These are phyloP conservation scores for Psilopsiagon aymara DNA, from an alignment of 2,113 vertebrate species.

Conservation along the genomic window DNA sequence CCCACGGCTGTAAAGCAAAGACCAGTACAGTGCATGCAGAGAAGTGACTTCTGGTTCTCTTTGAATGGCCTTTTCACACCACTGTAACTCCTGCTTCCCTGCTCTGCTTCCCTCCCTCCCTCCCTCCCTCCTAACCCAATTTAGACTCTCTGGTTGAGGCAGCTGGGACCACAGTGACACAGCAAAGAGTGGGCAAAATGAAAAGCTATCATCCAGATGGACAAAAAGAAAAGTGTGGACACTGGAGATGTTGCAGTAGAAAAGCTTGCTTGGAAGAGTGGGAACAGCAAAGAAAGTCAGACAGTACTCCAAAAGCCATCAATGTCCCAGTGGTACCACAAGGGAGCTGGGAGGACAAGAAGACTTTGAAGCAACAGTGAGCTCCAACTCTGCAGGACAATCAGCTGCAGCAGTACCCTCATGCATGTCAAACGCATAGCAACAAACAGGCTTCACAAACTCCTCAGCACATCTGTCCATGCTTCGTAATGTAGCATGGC, in stretches of 20 bases:
- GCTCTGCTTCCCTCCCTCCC: neutral
- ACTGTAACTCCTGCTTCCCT: neutral
- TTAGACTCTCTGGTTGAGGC: neutral
- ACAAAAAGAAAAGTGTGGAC: neutral
- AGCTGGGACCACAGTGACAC: neutral
- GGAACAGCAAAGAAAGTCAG: neutral
- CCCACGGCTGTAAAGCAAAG: neutral
- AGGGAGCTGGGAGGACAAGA: neutral
- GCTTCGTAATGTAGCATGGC: accelerated
- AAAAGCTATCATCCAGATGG: neutral
- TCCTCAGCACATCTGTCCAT: neutral
- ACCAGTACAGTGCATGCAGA: neutral
- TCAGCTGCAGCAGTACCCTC: neutral
- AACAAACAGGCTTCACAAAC: neutral
- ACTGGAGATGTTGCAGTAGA: neutral
- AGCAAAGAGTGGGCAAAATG: neutral
- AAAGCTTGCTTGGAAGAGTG: neutral
- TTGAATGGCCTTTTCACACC: neutral
- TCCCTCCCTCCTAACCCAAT: neutral
- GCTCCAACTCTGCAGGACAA: neutral
- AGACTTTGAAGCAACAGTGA: neutral
- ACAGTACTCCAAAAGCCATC: neutral
- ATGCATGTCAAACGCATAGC: accelerated
- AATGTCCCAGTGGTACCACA: neutral
- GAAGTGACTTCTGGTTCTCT: neutral